These are phyloP conservation scores for Drosophila borborema DNA, from an alignment of 2,888 invertebrate species.

Conservation along the genomic window DNA sequence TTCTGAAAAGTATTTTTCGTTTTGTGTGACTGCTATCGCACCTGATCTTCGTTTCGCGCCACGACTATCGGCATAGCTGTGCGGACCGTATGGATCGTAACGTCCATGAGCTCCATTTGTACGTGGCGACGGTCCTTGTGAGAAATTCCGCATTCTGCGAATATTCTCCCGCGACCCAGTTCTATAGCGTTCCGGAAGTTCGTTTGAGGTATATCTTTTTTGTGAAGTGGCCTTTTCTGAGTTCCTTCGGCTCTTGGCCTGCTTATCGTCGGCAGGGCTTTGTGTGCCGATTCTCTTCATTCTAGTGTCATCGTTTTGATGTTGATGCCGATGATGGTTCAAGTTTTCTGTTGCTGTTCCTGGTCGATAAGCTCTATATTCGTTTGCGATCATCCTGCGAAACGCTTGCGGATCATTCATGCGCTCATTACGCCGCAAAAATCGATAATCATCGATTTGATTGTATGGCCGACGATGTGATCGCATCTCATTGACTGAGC, in stretches of 20 bases:
- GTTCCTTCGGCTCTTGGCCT: slow-evolving; percentile 19
- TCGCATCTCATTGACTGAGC: slow-evolving; percentile 24
- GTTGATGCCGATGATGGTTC: slow-evolving; percentile 1
- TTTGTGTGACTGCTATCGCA: not conserved
- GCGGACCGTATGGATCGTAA: slow-evolving; percentile 11
- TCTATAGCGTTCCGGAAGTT: slow-evolving; percentile 13
- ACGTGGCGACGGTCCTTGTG: slow-evolving; percentile 4
- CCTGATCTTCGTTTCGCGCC: slow-evolving; percentile 18
- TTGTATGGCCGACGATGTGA: slow-evolving; percentile 5
- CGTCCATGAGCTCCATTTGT: slow-evolving; percentile 1
- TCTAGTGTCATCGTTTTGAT: slow-evolving; percentile 21
- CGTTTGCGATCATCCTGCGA: slow-evolving; percentile 33
- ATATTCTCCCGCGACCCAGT: slow-evolving; percentile 24
- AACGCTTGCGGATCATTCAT: slow-evolving; percentile 23
- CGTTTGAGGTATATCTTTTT: slow-evolving; percentile 1
- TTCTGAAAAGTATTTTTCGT: not conserved
- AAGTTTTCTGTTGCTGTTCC: slow-evolving; percentile 11
- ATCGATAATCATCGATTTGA: not conserved
- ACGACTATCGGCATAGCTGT: slow-evolving; percentile 7
- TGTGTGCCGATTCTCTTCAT: slow-evolving; percentile 5
- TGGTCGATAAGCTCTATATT: slow-evolving; percentile 38
- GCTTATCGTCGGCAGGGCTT: slow-evolving; percentile 20
- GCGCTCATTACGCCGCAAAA: slow-evolving; percentile 22
- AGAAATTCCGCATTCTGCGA: slow-evolving; percentile 11
- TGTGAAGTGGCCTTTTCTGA: slow-evolving; percentile 7